These are phyloP conservation scores for Nineta flava DNA, from an alignment of 2,888 invertebrate species.

Conservation along the genomic window DNA sequence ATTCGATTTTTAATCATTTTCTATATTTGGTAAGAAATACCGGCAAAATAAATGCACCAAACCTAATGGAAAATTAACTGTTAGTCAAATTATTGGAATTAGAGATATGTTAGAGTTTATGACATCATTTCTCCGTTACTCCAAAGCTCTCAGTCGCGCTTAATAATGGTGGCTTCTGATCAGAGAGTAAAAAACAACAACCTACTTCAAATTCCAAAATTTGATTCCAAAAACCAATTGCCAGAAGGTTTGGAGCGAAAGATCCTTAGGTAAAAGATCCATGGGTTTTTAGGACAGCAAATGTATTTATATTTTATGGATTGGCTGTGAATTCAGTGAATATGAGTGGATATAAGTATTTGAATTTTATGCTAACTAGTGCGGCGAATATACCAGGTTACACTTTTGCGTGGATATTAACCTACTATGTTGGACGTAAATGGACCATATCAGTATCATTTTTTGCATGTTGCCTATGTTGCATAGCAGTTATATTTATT, in stretches of 20 bases:
- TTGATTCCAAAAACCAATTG: too few relatives aligned
- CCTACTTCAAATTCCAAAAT: too few relatives aligned
- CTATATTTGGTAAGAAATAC: slow-evolving; percentile 28
- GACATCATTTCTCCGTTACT: too few relatives aligned
- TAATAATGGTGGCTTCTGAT: too few relatives aligned
- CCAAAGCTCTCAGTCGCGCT: too few relatives aligned
- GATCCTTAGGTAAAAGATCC: too few relatives aligned
- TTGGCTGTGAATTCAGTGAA: slow-evolving; percentile 47
- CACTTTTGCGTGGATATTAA: slow-evolving; percentile 32
- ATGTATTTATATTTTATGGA: slow-evolving; percentile 52
- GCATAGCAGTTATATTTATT: slow-evolving; percentile 35
- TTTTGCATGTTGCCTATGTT: slow-evolving; percentile 34
- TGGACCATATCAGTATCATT: slow-evolving; percentile 33
- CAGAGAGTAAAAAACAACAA: too few relatives aligned
- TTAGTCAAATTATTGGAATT: too few relatives aligned
- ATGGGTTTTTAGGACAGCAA: slow-evolving; percentile 39
- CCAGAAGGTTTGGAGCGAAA: too few relatives aligned
- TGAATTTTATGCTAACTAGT: slow-evolving; percentile 46
- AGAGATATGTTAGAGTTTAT: too few relatives aligned
- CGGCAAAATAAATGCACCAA: too few relatives aligned
- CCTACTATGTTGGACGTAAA: slow-evolving; percentile 34
- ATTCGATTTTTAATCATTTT: slow-evolving; percentile 29
- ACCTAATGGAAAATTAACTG: too few relatives aligned
- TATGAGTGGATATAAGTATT: slow-evolving; percentile 48
- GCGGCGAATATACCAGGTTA: slow-evolving; percentile 44